Evolutionary conservation across 2,113 vertebrate species (phyloP), one percentile per base, ranked within the genome.

Genomic region (Melanerpes aurifrons): DNA sequence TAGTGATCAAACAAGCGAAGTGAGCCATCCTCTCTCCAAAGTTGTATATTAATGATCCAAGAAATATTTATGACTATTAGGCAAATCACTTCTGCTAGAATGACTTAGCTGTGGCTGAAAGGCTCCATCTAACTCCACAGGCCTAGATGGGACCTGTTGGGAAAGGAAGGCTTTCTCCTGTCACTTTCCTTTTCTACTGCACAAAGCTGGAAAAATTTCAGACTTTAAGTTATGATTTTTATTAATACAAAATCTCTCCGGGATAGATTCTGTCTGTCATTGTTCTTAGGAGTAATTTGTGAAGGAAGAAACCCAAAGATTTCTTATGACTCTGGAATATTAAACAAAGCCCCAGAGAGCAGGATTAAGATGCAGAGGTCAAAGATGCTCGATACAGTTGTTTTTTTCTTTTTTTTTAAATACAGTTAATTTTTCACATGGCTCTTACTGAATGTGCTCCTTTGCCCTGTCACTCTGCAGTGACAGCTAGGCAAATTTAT

Each of bases 271-370:
- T 86, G 35, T 73, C 75, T 84, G 25, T 53, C 71, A 93, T 94
- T 87, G 37, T 87, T 45, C 29, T 70, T 83, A 90, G 31, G 22
- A 91, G 7, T 79, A 62, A 92, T 83, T 66, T 94, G 45, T n/a
- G 48, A 24, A 86, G 64, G 62, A 89, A 68, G 37, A 86, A 93
- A 93, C 80, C 12, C 37, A 92, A 87, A 87, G 73, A 86, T 78
- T 91, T 86, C 79, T 94, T 96, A 68, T 87, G 75, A 81, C 31
- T 29, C 45, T 91, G 84, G 94, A 94, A 94, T 75, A 86, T 88
- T 89, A 91, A 91, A 89, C 69, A 43, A 74, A 75, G n/a, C 90
- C 73, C 66, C 35, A 69, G 76, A 69, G 76, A 88, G 82, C 62
- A 81, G n/a, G 66, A 94, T 91, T 96, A 91, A 68, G 91, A 58